Conservation (phyloP, 1,140 invertebrate species). For the Sarcophaga bullata region DNA sequence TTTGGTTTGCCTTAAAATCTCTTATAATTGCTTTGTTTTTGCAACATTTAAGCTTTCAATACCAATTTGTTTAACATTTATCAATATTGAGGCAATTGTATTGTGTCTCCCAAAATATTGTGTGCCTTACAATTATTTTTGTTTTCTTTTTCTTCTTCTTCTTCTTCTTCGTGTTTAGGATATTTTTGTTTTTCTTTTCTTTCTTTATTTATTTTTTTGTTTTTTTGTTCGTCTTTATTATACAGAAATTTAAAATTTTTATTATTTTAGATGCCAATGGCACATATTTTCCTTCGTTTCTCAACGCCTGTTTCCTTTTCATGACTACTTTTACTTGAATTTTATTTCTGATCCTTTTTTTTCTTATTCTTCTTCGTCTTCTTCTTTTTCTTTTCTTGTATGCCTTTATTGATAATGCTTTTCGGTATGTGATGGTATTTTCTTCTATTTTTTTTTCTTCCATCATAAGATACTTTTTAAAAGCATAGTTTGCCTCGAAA, state of each 20-base stretch:
- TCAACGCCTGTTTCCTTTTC: not conserved
- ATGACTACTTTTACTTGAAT: not conserved
- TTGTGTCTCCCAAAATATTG: too few relatives aligned
- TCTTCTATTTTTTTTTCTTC: too few relatives aligned
- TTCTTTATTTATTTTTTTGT: not conserved
- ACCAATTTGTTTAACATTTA: constrained; percentile 34
- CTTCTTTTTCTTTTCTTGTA: too few relatives aligned
- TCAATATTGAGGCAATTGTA: constrained; percentile 21
- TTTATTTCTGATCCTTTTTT: not conserved
- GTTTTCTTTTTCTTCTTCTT: not conserved
- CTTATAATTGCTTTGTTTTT: constrained; percentile 29
- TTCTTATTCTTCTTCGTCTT: not conserved
- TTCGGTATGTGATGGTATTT: too few relatives aligned
- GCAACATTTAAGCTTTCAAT: constrained; percentile 30
- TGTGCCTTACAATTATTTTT: too few relatives aligned
- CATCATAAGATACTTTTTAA: not conserved
- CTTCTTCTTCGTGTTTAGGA: not conserved
- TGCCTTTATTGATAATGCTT: too few relatives aligned
- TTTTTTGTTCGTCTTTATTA: not conserved
- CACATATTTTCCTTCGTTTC: not conserved
- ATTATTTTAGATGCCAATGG: not conserved
- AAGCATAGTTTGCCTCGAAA: not conserved
- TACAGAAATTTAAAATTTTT: not conserved
- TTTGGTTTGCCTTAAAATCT: not conserved
- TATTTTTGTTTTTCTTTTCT: not conserved